Base-by-base conservation (phyloP, 2,113 vertebrate species). In the Malurus cyaneus region DNA sequence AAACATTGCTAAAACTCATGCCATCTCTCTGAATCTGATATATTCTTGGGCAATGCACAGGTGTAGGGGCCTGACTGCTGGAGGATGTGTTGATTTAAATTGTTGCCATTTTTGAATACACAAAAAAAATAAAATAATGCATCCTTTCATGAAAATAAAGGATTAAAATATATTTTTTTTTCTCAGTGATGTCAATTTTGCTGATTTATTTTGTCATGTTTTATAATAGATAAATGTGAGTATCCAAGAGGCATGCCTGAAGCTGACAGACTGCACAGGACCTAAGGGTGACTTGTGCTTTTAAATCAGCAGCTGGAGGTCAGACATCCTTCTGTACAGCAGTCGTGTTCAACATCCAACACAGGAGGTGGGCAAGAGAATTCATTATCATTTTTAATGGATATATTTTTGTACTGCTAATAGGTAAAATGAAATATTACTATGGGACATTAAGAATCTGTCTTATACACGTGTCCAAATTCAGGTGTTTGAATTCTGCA, bases 271-370 rank as follows among this genome's bases (percentile, higher is more conserved):
- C 29, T 46, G n/a, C 29, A 32, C 3, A 49, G 36, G 20, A 73
- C 9, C 26, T 53, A 3, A 50, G 29, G 10, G 5, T 2, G 0
- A 34, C 19, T 47, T 69, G 20, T 12, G 52, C 18, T 74, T 73
- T 4, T 26, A 46, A 74, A 57, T 53, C 13, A 61, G 17, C 23
- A 65, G 0, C 14, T 65, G 36, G 11, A 56, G 11, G 6, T 8
- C 36, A 31, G 6, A 13, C 8, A 15, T 26, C 14, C 2, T 64
- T 83, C 49, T 67, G 8, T 50, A 39, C 23, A 42, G 8, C 28
- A 20, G 0, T 3, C 3, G 1, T 26, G 12, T 20, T 32, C 39
- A 67, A 9, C 29, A 21, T 28, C 15, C 12, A 25, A 0, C 25
- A 2, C 26, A 32, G 23, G 14, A 42, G 4, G 3, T n/a, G 4